These are phyloP conservation scores for Acanthacorydalis orientalis DNA, from an alignment of 2,888 invertebrate genomes.

Conservation along the genomic window DNA sequence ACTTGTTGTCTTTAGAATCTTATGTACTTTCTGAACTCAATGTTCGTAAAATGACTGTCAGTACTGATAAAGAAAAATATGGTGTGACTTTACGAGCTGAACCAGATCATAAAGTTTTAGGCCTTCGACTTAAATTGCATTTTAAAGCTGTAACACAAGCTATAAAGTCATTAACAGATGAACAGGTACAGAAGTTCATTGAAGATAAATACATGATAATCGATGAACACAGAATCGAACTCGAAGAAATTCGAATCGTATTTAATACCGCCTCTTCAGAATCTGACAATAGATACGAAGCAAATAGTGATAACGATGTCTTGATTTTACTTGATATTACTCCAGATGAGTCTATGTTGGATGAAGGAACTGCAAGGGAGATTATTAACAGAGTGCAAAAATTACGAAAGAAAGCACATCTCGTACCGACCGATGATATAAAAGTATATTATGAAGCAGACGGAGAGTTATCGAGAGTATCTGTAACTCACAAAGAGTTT, in stretches of 20 bases:
- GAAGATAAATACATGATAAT: constrained; percentile 53
- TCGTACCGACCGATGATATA: constrained; percentile 84
- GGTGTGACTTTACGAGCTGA: constrained; percentile 84
- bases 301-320: constrained; percentile 78
- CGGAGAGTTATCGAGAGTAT: constrained; percentile 49
- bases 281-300: constrained; percentile 60
- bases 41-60: constrained; percentile 65
- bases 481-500: constrained; percentile 51
- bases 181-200: constrained; percentile 60
- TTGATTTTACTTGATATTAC: constrained; percentile 79
- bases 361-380: constrained; percentile 92
- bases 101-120: constrained; percentile 85
- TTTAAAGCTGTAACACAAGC: constrained; percentile 74
- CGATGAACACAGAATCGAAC: constrained; percentile 55
- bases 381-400: constrained; percentile 93
- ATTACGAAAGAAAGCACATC: constrained; percentile 81
- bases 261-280: constrained; percentile 51
- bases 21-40: constrained; percentile 91
- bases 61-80: constrained; percentile 81
- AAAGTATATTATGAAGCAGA: constrained; percentile 57
- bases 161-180: constrained; percentile 62
- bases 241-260: constrained; percentile 68
- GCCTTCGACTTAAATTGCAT: constrained; percentile 73
- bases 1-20: constrained; percentile 58
- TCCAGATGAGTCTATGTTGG: constrained; percentile 76